Evolutionary conservation across 2,797 vertebrate species (phyloP), one percentile per base, ranked within the genome.

Genomic region (Geotrypetes seraphini): DNA sequence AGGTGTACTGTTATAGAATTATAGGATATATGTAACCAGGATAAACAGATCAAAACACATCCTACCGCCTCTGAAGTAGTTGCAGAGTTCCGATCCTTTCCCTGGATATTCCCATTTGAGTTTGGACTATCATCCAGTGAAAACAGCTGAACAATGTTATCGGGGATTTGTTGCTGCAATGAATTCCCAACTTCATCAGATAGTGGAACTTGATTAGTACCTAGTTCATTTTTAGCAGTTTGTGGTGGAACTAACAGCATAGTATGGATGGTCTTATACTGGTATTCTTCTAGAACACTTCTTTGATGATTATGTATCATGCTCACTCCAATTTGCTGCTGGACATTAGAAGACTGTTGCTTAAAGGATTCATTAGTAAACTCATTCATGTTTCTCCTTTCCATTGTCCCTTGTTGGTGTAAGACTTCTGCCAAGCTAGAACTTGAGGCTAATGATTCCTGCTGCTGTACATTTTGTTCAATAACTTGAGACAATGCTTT

Each of bases 211-310:
- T 33, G 49, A 28, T 58, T 28, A 36, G 49, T 54, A n/a, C 19
- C 48, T 63, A 39, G 58, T 29, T 38, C 73, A 40, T 38, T 16
- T 0, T 4, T 26, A 31, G 13, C 64, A 8, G 63, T 9, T 1
- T 66, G 37, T 23, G 71, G 78, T 10, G 71, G 67, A 60, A 65
- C 63, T 36, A 71, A 71, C 20, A 73, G 68, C 10, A 66, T 55
- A 20, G 68, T 50, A 6, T 66, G 62, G 28, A 62, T 19, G 20
- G 1, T 16, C 12, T 28, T 1, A 0, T 19, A 28, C 37, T 25
- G 54, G 25, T 41, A 34, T 28, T 47, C 33, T 31, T 50, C 56
- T 14, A 16, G 31, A 6, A 45, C 45, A 53, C 31, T 63, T 20
- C 26, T 47, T 7, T 12, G 47, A 7, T 36, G 65, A 48, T 48